Percentiles rank a stretch among this genome's conserved stretches.
These are phyloP conservation scores for Acanthopagrus latus DNA, from an alignment of 2,797 vertebrate genomes.

Conservation along the genomic window DNA sequence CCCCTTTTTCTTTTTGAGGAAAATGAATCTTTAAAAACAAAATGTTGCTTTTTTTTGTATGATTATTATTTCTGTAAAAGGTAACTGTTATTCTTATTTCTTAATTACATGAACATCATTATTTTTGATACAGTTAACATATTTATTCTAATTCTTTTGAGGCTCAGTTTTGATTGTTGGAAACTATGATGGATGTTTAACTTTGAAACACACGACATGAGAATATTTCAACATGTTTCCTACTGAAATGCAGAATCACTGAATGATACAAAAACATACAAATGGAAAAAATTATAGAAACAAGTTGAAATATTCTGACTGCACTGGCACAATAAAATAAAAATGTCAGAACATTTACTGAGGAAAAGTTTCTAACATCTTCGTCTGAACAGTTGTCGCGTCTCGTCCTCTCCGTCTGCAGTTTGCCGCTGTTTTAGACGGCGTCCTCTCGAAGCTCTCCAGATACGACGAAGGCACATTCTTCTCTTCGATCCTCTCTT, in stretches of 20 bases:
- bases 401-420: slow-evolving; percentile 58
- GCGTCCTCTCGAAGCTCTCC: slow-evolving; percentile 94
- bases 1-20: not conserved
- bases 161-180: not conserved
- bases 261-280: no score
- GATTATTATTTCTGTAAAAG: no score
- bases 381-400: not conserved
- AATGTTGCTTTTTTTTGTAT: not conserved
- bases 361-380: not conserved
- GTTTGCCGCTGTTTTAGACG: slow-evolving; percentile 93
- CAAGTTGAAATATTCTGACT: not conserved
- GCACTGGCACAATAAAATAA: no score
- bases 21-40: no score
- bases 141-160: not conserved
- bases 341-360: no score
- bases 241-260: not conserved
- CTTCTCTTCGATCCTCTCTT: slow-evolving; percentile 97
- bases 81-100: not conserved
- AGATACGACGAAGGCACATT: slow-evolving; percentile 98
- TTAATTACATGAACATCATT: no score
- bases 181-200: not conserved
- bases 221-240: no score
- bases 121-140: no score
- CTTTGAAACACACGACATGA: not conserved
- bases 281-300: not conserved